These are phyloP conservation scores for Sinotaia quadrata DNA, from an alignment of 2,888 invertebrate species.

Conservation along the genomic window DNA sequence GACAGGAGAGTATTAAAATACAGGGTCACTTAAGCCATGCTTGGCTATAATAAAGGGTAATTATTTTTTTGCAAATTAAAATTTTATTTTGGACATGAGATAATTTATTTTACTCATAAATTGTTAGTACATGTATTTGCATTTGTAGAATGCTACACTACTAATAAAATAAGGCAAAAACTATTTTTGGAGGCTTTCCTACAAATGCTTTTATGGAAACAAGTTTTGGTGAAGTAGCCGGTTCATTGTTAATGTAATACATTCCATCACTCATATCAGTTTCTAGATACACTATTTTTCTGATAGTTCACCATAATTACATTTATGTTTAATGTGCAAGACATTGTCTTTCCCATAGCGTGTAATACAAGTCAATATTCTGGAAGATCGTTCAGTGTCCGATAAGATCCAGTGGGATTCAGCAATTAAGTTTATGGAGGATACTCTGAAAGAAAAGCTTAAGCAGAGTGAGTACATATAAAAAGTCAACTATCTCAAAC, in stretches of 20 bases:
- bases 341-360: slow-evolving; percentile 52
- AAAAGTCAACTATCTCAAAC: too few species aligned
- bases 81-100: too few species aligned
- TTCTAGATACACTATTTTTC: too few species aligned
- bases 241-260: neutral
- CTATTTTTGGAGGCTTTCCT: too few species aligned
- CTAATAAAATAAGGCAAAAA: too few species aligned
- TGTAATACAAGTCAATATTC: slow-evolving; percentile 93
- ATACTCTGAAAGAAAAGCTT: slow-evolving; percentile 84
- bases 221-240: neutral
- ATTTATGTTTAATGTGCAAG: neutral
- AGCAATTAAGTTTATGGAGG: slow-evolving; percentile 91
- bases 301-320: neutral
- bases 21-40: too few species aligned
- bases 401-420: slow-evolving; percentile 94
- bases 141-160: too few species aligned
- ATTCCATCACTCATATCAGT: neutral
- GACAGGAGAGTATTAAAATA: too few species aligned
- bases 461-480: slow-evolving; percentile 68
- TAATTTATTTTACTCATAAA: too few species aligned
- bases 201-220: neutral
- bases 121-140: too few species aligned
- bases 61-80: too few species aligned
- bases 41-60: too few species aligned
- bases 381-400: slow-evolving; percentile 89